Conservation (phyloP, 2,113 vertebrate species). For the Engystomops pustulosus region DNA sequence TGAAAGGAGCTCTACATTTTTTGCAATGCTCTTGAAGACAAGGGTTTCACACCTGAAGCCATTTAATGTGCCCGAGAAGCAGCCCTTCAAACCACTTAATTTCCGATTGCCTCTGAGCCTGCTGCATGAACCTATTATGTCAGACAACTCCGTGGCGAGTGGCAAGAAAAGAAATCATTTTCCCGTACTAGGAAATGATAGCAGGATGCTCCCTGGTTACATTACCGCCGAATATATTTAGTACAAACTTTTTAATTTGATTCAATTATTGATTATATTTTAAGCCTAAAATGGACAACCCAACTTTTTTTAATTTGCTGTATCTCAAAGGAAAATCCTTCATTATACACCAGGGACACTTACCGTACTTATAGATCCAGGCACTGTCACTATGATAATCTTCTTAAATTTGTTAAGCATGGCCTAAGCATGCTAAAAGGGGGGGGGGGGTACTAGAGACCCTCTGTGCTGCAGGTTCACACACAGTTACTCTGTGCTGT, state of each 20-base stretch:
- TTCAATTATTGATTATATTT: not conserved
- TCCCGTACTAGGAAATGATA: constrained; percentile 85
- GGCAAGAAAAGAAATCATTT: constrained; percentile 71
- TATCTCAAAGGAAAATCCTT: too few species aligned
- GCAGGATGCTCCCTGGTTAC: constrained; percentile 65
- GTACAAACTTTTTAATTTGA: not conserved
- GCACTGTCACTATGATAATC: too few species aligned
- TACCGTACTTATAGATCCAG: too few species aligned
- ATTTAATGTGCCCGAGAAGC: constrained; percentile 91
- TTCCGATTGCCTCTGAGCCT: constrained; percentile 96
- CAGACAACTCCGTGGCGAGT: constrained; percentile 81
- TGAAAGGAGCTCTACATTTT: constrained; percentile 98
- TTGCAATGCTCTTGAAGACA: constrained; percentile 96
- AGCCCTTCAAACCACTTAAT: constrained; percentile 99
- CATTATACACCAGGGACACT: too few species aligned
- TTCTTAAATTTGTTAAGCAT: too few species aligned
- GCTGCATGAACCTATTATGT: constrained; percentile 94
- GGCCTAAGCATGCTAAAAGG: too few species aligned
- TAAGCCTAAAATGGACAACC: not conserved
- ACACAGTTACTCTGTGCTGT: too few species aligned
- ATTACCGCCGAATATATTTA: not conserved
- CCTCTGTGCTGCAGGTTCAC: too few species aligned
- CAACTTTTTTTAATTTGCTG: not conserved
- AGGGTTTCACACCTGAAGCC: constrained; percentile 99
- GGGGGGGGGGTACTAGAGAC: too few species aligned